Evolutionary conservation across 1,140 invertebrate species (phyloP).

Genomic region (Temnothorax longispinosus): DNA sequence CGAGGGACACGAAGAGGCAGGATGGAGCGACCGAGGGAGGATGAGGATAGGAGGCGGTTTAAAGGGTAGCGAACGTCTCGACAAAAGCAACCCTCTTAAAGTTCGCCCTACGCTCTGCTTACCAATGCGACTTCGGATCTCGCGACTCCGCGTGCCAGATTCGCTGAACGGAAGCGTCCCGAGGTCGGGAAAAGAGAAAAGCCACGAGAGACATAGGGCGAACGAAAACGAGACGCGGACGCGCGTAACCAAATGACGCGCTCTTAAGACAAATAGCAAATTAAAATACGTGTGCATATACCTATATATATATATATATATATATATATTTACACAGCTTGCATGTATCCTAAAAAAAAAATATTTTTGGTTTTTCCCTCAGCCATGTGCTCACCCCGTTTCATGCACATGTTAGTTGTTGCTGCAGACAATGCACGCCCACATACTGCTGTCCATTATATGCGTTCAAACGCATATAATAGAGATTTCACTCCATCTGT

Average conservation of each 20-base stretch:
- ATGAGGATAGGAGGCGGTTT: conserved; percentile 79
- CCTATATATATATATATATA: no score
- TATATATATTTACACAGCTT: no score
- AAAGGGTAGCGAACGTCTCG: conserved; percentile 84
- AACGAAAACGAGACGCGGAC: neutral
- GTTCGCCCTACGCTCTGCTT: conserved; percentile 80
- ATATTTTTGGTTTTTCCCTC: no score
- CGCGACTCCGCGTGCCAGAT: conserved; percentile 64
- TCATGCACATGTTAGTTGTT: no score
- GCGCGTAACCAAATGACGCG: neutral
- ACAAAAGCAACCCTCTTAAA: conserved; percentile 86
- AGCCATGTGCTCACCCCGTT: no score
- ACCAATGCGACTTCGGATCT: conserved; percentile 78
- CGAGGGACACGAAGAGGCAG: conserved; percentile 35
- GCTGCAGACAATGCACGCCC: no score
- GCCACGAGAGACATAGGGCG: neutral
- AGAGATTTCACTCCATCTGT: no score
- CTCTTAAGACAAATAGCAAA: neutral
- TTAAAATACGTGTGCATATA: no score
- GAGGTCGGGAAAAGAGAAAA: conserved; percentile 14
- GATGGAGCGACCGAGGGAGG: conserved; percentile 46
- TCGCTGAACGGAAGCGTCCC: conserved; percentile 57
- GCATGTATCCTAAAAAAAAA: no score
- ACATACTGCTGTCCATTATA: no score
- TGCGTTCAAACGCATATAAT: no score